These are phyloP conservation scores for Cheilosia pagana DNA, from an alignment of 2,888 invertebrate genomes.

Conservation along the genomic window DNA sequence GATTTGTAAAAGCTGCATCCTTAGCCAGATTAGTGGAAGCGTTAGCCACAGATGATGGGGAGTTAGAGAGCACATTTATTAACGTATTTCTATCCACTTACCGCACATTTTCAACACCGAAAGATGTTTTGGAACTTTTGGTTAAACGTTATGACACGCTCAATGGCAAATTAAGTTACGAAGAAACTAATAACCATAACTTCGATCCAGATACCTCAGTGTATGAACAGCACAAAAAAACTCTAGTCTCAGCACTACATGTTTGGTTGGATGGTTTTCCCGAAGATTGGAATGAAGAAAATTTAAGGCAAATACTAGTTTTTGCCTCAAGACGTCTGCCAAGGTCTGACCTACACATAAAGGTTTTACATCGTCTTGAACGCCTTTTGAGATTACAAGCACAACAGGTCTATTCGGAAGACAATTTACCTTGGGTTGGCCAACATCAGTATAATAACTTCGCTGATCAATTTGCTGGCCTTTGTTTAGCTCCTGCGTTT, in stretches of 20 bases:
- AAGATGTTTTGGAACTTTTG: constrained; percentile 92
- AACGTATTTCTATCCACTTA: constrained; percentile 98
- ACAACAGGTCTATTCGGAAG: constrained; percentile 78
- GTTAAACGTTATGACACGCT: constrained; percentile 91
- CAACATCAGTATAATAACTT: constrained; percentile 79
- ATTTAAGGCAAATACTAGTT: constrained; percentile 91
- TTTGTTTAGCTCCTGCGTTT: constrained; percentile 86
- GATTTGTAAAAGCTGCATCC: constrained; percentile 98
- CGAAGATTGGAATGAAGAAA: constrained; percentile 89
- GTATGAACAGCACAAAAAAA: constrained; percentile 86
- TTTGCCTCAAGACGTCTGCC: constrained; percentile 93
- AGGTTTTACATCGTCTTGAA: constrained; percentile 82
- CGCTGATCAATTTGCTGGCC: constrained; percentile 83
- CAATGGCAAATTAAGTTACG: constrained; percentile 78
- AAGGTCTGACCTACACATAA: constrained; percentile 92
- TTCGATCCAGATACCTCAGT: constrained; percentile 79
- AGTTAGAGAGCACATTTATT: constrained; percentile 98
- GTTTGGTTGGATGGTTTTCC: constrained; percentile 99
- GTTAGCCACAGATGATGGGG: constrained; percentile 96
- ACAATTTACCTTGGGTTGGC: constrained; percentile 79
- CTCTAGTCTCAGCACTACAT: constrained; percentile 94
- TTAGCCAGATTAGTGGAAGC: constrained; percentile 96
- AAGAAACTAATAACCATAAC: constrained; percentile 74
- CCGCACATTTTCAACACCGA: constrained; percentile 94
- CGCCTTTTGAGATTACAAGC: constrained; percentile 85